Conservation (phyloP, 2,797 vertebrate species). For the Pygocentrus nattereri region DNA sequence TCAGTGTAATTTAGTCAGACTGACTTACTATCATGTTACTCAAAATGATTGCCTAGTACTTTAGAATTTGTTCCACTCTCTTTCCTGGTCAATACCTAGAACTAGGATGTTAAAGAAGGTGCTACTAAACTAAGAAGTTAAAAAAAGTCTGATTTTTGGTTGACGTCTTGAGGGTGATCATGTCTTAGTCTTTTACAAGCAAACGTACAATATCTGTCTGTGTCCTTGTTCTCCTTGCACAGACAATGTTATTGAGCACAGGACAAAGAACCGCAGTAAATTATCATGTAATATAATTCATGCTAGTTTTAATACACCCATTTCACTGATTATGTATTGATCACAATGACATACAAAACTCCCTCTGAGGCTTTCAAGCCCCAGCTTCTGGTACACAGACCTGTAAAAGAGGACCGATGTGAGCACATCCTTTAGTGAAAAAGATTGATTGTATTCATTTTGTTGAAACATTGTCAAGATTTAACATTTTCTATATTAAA, state of each 20-base stretch:
- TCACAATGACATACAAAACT: conserved; percentile 18
- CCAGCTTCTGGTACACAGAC: not conserved
- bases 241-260: conserved; percentile 15
- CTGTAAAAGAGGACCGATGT: not conserved
- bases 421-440: not conserved
- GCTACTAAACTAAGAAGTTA: too few relatives aligned
- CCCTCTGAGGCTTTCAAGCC: not conserved
- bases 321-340: conserved; percentile 50
- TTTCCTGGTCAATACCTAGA: too few relatives aligned
- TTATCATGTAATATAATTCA: conserved; percentile 12
- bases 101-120: too few relatives aligned
- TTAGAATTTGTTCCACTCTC: too few relatives aligned
- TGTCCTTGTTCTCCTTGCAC: not conserved
- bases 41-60: too few relatives aligned
- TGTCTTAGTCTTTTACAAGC: not conserved
- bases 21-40: too few relatives aligned
- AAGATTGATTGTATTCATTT: not conserved
- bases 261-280: conserved; percentile 16
- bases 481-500: not conserved
- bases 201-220: not conserved
- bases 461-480: not conserved
- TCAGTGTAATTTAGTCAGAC: too few relatives aligned
- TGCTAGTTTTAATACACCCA: conserved; percentile 23
- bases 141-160: too few relatives aligned
- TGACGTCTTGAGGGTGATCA: not conserved